phyloP scores from a whole-genome alignment of 2,888 invertebrate species.

The Tenthredo notha region DNA sequence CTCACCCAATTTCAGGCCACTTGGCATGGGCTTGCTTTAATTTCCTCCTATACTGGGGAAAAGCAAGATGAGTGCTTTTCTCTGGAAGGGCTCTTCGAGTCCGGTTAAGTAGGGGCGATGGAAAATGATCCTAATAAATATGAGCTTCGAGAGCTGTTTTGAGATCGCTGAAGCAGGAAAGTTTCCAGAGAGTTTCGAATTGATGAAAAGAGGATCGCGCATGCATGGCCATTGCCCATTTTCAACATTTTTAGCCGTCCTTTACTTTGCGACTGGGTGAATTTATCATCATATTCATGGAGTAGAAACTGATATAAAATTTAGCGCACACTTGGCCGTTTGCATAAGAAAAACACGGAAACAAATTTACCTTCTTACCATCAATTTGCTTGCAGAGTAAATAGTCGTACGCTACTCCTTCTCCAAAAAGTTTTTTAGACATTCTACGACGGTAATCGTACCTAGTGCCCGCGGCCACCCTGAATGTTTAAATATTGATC shows the following conservation, averaged over 20 bases:
- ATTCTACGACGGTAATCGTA: background rate
- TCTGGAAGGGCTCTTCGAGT: background rate
- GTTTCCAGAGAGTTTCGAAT: background rate
- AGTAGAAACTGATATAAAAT: background rate
- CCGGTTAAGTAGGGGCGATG: background rate
- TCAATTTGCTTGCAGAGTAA: background rate
- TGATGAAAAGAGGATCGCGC: background rate
- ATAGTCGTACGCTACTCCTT: background rate
- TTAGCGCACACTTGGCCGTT: background rate
- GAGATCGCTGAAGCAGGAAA: background rate
- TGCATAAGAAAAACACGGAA: background rate
- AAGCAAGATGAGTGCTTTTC: background rate
- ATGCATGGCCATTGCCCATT: background rate
- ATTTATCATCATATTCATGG: background rate
- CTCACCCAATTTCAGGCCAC: constrained; percentile 33
- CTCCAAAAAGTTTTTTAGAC: background rate
- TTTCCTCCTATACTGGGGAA: constrained; percentile 1
- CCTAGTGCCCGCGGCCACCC: background rate
- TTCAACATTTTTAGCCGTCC: background rate
- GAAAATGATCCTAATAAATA: constrained; percentile 4
- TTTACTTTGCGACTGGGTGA: background rate
- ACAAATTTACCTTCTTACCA: background rate
- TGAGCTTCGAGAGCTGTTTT: constrained; percentile 8
- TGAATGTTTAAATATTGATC: background rate
- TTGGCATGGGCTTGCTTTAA: constrained; percentile 33